Evolutionary conservation across 2,113 vertebrate genomes (phyloP).

Genomic region (Tragelaphus buxtoni): DNA sequence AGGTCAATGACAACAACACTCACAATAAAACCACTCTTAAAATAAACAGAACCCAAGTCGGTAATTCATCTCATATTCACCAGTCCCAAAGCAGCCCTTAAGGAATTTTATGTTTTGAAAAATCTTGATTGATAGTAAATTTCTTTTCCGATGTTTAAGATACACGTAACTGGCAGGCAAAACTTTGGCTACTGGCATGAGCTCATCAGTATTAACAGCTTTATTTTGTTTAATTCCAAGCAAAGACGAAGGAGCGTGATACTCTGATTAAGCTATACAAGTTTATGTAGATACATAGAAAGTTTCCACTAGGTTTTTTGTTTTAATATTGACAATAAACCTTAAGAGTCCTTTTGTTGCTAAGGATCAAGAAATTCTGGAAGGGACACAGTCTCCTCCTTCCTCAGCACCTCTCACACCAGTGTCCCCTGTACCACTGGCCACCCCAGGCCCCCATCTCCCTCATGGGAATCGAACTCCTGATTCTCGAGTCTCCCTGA

Average conservation of each 20-base stretch:
- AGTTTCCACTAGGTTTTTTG: background rate
- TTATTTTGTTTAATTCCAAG: constrained; percentile 27
- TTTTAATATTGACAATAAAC: background rate
- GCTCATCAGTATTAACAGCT: background rate
- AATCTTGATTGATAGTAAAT: background rate
- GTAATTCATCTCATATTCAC: background rate
- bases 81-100: background rate
- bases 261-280: background rate
- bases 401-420: background rate
- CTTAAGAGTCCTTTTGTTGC: background rate
- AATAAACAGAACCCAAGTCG: background rate
- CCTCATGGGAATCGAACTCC: background rate
- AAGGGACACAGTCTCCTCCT: background rate
- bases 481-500: background rate
- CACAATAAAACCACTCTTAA: background rate
- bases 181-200: background rate
- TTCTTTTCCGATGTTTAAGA: constrained; percentile 5
- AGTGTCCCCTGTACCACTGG: background rate
- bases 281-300: background rate
- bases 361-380: background rate
- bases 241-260: background rate
- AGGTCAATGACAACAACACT: background rate
- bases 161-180: background rate
- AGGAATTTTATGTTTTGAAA: constrained; percentile 9
- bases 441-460: background rate